phyloP scores from a whole-genome alignment of 92 coral and sea anemone species.

The Chrysogorgia sp. region DNA sequence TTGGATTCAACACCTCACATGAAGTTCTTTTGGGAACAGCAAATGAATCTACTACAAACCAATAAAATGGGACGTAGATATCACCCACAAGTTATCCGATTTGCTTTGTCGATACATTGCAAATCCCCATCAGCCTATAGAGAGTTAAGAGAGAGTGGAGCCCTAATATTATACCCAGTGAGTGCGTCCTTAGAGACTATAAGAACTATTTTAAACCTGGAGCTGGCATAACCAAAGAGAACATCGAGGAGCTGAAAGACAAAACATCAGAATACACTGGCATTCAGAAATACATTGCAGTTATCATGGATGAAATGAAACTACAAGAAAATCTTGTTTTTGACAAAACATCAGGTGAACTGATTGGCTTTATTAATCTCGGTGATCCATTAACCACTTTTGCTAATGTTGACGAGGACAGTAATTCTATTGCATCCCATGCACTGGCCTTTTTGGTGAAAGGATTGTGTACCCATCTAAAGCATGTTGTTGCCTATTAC shows the following conservation, averaged over 20 bases:
- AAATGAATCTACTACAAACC: conserved; percentile 53
- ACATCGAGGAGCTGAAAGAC: conserved; percentile 46
- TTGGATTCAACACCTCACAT: conserved; percentile 54
- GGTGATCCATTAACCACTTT: conserved; percentile 69
- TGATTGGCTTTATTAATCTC: conserved; percentile 65
- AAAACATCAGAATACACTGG: too few species aligned
- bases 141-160: conserved; percentile 61
- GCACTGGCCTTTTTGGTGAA: conserved; percentile 37
- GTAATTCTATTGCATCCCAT: conserved; percentile 34
- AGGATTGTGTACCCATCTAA: conserved; percentile 60
- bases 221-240: conserved; percentile 63
- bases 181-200: conserved; percentile 62
- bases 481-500: conserved; percentile 58
- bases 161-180: conserved; percentile 64
- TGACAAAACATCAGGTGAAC: conserved; percentile 64
- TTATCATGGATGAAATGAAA: conserved; percentile 72
- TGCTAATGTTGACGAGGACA: conserved; percentile 45
- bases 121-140: conserved; percentile 70
- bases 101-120: conserved; percentile 59
- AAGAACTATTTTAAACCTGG: conserved; percentile 52
- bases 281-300: conserved; percentile 61
- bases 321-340: conserved; percentile 58
- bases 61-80: conserved; percentile 54
- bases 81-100: conserved; percentile 71
- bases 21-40: conserved; percentile 65